Conservation (phyloP, 2,797 vertebrate species). For the Xenops minutus region DNA sequence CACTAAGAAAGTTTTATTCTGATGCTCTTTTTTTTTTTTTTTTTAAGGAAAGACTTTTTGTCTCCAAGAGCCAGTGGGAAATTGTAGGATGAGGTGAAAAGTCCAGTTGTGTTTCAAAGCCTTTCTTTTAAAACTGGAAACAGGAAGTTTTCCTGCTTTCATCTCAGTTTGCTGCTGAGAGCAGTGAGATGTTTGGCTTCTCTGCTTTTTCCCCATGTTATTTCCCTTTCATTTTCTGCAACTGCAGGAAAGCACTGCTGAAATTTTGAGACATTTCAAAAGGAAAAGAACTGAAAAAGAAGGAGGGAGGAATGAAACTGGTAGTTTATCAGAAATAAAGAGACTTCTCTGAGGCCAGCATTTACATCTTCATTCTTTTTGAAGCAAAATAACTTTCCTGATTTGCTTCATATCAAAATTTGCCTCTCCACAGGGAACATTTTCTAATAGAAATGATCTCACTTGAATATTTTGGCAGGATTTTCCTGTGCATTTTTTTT, state of each 20-base stretch:
- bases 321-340: background rate
- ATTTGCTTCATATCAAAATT: conserved; percentile 3
- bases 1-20: background rate
- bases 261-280: background rate
- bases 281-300: background rate
- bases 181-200: background rate
- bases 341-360: background rate
- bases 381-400: background rate
- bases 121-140: conserved; percentile 3
- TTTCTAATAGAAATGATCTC: conserved; percentile 24
- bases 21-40: background rate
- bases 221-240: background rate
- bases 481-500: conserved; percentile 6
- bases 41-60: background rate
- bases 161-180: background rate
- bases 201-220: background rate
- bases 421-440: background rate
- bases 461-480: conserved; percentile 19
- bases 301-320: accelerated
- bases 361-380: background rate
- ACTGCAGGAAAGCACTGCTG: background rate
- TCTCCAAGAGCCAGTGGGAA: background rate
- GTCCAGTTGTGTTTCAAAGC: background rate
- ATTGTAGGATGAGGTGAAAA: background rate
- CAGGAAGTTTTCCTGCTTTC: background rate